Evolutionary conservation across 2,113 vertebrate genomes (phyloP).

Genomic region (Cisticola juncidis): DNA sequence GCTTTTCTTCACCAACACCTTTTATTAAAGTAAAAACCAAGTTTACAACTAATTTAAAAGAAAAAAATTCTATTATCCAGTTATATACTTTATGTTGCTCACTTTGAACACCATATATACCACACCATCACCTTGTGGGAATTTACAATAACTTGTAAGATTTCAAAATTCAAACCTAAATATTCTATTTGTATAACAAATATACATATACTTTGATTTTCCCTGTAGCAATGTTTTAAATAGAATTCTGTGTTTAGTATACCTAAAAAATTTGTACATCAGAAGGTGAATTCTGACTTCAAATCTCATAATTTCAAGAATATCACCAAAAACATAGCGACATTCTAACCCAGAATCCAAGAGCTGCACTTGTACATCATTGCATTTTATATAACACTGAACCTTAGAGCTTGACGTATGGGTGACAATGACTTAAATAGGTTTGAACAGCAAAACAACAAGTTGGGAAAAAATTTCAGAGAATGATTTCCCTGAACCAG

Average conservation of each 20-base stretch:
- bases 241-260: not conserved
- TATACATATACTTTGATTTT: accelerated
- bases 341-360: not conserved
- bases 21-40: not conserved
- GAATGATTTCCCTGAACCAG: not conserved
- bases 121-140: not conserved
- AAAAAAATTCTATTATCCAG: accelerated
- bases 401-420: not conserved
- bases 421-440: not conserved
- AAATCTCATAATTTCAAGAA: not conserved
- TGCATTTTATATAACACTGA: not conserved
- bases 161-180: not conserved
- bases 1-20: not conserved
- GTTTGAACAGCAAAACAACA: not conserved
- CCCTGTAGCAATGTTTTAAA: not conserved
- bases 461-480: not conserved
- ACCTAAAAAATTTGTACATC: not conserved
- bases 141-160: not conserved
- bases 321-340: not conserved
- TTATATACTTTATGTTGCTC: not conserved
- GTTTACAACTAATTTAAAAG: not conserved
- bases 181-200: not conserved
- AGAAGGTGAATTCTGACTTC: not conserved
- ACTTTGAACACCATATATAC: not conserved
- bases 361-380: not conserved